These are phyloP conservation scores for Galendromus occidentalis DNA, from an alignment of 1,140 invertebrate species.

Conservation along the genomic window DNA sequence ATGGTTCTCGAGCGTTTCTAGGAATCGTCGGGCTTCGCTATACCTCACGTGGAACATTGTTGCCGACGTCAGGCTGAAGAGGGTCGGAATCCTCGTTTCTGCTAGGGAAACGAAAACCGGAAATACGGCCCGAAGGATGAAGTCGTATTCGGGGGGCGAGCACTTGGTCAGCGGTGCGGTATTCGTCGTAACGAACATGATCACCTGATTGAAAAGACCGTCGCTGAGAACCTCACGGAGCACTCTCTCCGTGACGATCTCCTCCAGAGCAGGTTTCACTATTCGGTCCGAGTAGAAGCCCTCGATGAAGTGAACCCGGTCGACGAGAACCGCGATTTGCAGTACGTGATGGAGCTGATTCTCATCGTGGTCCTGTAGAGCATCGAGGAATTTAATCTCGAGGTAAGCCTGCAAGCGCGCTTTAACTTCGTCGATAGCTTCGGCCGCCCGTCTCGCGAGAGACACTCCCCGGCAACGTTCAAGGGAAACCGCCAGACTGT, in stretches of 20 bases:
- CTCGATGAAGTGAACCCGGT: neutral
- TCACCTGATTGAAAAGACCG: neutral
- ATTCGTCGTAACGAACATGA: conserved; percentile 5
- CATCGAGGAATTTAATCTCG: neutral
- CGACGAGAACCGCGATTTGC: neutral
- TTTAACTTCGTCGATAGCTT: neutral
- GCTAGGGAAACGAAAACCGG: neutral
- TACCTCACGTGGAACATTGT: conserved; percentile 39
- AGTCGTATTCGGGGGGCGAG: neutral
- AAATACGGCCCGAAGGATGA: neutral
- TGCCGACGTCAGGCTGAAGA: conserved; percentile 1
- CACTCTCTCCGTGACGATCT: neutral
- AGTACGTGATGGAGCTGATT: conserved; percentile 1
- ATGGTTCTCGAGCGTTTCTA: conserved; percentile 47
- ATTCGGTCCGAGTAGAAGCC: neutral
- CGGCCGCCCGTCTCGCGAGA: neutral
- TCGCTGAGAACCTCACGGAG: conserved; percentile 7
- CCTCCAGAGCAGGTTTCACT: neutral
- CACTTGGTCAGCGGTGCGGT: neutral
- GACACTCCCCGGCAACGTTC: neutral
- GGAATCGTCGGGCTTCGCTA: conserved; percentile 51
- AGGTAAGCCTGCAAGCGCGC: neutral
- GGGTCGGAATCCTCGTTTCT: neutral
- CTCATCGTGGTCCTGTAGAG: neutral
- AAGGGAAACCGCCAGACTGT: neutral